These are phyloP conservation scores for Abrostola triplasia DNA, from an alignment of 2,888 invertebrate species.

Conservation along the genomic window DNA sequence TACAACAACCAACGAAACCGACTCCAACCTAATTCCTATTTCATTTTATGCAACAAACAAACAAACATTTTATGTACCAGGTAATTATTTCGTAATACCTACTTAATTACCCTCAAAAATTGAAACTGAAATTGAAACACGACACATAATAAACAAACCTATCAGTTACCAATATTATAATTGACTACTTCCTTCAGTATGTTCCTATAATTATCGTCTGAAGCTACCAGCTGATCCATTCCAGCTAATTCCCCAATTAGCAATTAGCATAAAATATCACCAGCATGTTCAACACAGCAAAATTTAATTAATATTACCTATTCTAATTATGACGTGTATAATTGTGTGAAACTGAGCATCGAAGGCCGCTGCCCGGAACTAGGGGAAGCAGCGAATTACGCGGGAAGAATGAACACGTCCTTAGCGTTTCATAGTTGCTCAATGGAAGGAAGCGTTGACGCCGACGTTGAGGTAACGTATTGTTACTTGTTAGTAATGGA, in stretches of 20 bases:
- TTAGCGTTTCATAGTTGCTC: conserved; percentile 58
- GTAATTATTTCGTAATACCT: no score
- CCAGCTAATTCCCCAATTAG: conserved; percentile 20
- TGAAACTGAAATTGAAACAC: not conserved
- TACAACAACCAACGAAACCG: no score
- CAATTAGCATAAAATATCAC: conserved; percentile 21
- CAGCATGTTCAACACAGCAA: conserved; percentile 24
- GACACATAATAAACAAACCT: not conserved
- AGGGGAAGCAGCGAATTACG: conserved; percentile 58
- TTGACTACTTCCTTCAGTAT: conserved; percentile 1
- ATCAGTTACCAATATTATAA: conserved; percentile 9
- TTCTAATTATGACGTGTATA: conserved; percentile 44
- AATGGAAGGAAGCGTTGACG: conserved; percentile 68
- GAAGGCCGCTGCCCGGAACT: conserved; percentile 67
- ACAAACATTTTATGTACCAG: no score
- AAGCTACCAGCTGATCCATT: conserved; percentile 20
- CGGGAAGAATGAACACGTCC: conserved; percentile 32
- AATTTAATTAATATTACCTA: conserved; percentile 35
- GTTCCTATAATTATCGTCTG: conserved; percentile 9
- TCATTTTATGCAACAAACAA: no score
- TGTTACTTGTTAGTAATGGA: conserved; percentile 47
- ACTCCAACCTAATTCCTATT: no score
- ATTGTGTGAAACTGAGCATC: conserved; percentile 56
- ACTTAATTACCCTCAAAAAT: no score
- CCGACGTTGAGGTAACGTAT: conserved; percentile 36